Evolutionary conservation across 2,888 invertebrate genomes (phyloP), one percentile per base, ranked within the genome.

Genomic region (Trissoscelio sp.): DNA sequence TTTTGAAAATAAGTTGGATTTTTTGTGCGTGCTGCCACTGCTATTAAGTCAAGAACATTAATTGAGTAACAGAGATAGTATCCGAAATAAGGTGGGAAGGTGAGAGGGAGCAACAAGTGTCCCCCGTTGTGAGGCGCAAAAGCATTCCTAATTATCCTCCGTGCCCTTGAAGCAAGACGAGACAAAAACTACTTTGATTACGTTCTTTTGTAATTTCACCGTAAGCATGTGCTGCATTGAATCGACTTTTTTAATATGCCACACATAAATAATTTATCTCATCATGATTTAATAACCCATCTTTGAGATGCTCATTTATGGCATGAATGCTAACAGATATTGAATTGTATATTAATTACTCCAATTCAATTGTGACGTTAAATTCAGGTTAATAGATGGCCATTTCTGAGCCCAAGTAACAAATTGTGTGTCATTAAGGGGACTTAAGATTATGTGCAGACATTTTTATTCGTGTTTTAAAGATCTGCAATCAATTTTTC

Each of bases 111-210:
- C 90, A 90, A 90, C 90, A 90, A 90, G 90, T 90, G 90, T 90
- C 90, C 87, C 90, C 90, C 90, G 89, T 89, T 86, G 89, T 85
- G 89, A 89, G 87, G 86, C 86, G 88, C 89, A 88, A 89, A 90
- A 89, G 89, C 89, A 90, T 88, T 90, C 89, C 90, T 90, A 90
- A 90, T 90, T 90, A 90, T 88, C 86, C 87, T 86, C 12, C 85
- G 87, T 87, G 86, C 86, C 89, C 88, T 87, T 85, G 84, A 84
- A 88, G 87, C 88, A 87, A 88, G 88, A 88, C 87, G 88, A 89
- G 88, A 90, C 90, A 90, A 90, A 90, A 90, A 90, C 86, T 88
- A 83, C 86, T 86, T 88, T 90, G 90, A 90, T 90, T 90, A 89
- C 89, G 88, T 89, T 90, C 89, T 89, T 89, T 89, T 88, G 88